Evolutionary conservation across 2,888 invertebrate genomes (phyloP), one percentile per base, ranked within the genome.

Genomic region (Nomada ferruginata): DNA sequence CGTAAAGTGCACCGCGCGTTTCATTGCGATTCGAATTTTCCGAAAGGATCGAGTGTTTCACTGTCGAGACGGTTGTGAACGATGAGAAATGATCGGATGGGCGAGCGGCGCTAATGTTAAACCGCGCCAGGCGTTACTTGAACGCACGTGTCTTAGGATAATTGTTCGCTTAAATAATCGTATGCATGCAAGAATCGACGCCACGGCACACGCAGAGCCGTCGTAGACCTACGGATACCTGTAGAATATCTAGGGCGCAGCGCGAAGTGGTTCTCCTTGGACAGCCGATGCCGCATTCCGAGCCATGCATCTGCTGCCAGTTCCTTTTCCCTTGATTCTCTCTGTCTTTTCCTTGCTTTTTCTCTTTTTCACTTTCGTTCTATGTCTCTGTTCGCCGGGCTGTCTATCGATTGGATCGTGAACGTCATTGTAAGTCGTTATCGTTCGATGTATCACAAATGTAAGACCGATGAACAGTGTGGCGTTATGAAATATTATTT

Each of bases 261-360:
- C 87, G 85, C 79, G 83, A 83, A 92, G 92, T 90, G 89, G 92
- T 92, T 92, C 90, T 91, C 92, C 92, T 92, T 92, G 92, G 90
- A 83, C 85, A 65, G 82, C 81, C 81, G 89, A 89, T 92, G 91
- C 90, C 90, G 91, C 92, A 92, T 92, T 92, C 92, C 92, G 86
- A 89, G 89, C 90, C 90, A 87, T 90, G 89, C 87, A 90, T 91
- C 90, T 89, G 87, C 84, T 84, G 81, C 76, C 85, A 71, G 71
- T 78, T 82, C 75, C 72, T 71, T 82, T 78, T 76, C 73, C 78
- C 61, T 72, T 53, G 50, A 64, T 44, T 66, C 69, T 77, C 74
- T 36, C 73, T 73, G 76, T 77, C 81, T 82, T 82, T 79, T 65
- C 65, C 61, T 47, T 57, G 65, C 68, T 61, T 75, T 79, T 69